phyloP scores from a whole-genome alignment of 2,113 vertebrate genomes.

The Corynorhinus townsendii region DNA sequence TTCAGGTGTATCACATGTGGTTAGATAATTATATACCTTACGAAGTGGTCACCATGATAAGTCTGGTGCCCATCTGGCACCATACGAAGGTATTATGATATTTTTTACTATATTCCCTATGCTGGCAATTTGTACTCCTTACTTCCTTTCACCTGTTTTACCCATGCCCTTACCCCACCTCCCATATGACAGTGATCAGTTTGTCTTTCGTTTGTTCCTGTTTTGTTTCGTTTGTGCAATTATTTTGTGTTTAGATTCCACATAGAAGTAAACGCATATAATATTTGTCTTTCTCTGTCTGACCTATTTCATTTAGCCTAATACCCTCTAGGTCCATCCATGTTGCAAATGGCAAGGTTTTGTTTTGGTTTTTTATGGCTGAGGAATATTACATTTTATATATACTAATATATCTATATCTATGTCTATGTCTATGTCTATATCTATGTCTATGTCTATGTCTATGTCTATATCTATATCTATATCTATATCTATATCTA shows the following conservation, averaged over 20 bases:
- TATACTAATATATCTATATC: too few relatives aligned
- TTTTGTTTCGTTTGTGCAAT: not conserved
- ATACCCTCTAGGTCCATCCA: not conserved
- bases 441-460: too few relatives aligned
- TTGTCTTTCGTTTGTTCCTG: not conserved
- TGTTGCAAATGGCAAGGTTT: not conserved
- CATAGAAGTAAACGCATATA: not conserved
- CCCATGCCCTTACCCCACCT: not conserved
- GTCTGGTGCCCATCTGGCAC: not conserved
- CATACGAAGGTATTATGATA: not conserved
- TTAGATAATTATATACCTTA: not conserved
- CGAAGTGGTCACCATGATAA: not conserved
- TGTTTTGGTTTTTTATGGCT: not conserved
- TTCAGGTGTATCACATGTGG: not conserved
- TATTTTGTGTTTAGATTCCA: not conserved
- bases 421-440: too few relatives aligned
- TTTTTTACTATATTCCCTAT: not conserved
- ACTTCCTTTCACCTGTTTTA: not conserved
- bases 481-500: too few relatives aligned
- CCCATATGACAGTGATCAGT: not conserved
- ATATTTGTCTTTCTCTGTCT: not conserved
- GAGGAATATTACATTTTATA: not conserved
- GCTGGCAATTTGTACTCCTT: not conserved
- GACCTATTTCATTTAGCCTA: not conserved
- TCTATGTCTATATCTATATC: too few relatives aligned